phyloP scores from a whole-genome alignment of 2,888 invertebrate genomes.

The Agonum fuliginosum region DNA sequence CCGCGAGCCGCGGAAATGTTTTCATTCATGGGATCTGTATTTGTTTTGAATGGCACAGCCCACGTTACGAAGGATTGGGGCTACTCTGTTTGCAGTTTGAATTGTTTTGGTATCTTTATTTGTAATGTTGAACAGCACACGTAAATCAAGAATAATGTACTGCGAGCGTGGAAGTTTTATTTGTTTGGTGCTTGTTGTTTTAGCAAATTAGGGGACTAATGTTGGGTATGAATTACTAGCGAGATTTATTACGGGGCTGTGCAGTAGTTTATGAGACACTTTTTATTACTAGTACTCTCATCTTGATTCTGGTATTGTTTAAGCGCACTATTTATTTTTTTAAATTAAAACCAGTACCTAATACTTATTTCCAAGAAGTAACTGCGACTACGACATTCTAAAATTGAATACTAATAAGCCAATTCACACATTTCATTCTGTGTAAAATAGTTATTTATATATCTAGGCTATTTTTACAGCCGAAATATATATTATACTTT shows the following conservation, averaged over 20 bases:
- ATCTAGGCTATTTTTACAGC: no score
- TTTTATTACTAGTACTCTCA: no score
- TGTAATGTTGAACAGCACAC: not conserved
- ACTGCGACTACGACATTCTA: no score
- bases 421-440: no score
- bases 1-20: not conserved
- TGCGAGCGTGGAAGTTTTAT: conserved; percentile 8
- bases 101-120: conserved; percentile 20
- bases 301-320: no score
- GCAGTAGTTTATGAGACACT: no score
- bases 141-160: conserved; percentile 35
- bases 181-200: conserved; percentile 19
- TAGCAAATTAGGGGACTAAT: conserved; percentile 8
- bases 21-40: conserved; percentile 22
- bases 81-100: not conserved
- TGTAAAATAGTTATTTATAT: no score
- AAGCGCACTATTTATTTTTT: no score
- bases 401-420: no score
- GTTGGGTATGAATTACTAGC: not conserved
- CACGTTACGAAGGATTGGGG: conserved; percentile 15
- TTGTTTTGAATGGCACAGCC: conserved; percentile 20
- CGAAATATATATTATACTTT: no score
- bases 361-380: no score
- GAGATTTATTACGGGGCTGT: conserved; percentile 11
- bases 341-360: no score